These are phyloP conservation scores for Umimayanthus kanabou DNA, from an alignment of 92 coral and sea anemone genomes.

Conservation along the genomic window DNA sequence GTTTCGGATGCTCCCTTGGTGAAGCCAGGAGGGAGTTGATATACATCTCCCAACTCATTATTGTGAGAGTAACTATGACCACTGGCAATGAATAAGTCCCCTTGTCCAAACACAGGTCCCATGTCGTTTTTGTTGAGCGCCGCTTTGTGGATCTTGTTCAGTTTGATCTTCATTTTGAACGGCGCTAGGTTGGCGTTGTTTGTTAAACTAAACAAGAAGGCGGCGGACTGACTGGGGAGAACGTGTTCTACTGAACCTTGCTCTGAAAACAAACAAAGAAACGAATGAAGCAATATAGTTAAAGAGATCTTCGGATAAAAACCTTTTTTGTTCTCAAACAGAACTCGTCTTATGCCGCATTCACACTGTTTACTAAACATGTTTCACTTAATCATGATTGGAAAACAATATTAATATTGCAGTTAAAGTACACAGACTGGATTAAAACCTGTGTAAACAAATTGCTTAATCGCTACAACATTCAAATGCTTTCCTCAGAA, in stretches of 20 bases:
- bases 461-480: too few relatives aligned
- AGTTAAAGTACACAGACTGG: too few relatives aligned
- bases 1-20: not conserved
- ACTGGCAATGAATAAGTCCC: not conserved
- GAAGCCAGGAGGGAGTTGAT: conserved; percentile 18
- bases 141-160: not conserved
- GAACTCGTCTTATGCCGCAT: too few relatives aligned
- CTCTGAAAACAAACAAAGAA: not conserved
- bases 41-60: not conserved
- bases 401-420: too few relatives aligned
- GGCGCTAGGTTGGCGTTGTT: conserved; percentile 19
- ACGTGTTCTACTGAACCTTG: too few relatives aligned
- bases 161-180: conserved; percentile 35
- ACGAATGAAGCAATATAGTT: too few relatives aligned
- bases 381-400: too few relatives aligned
- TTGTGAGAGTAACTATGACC: not conserved
- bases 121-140: not conserved
- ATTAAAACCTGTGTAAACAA: too few relatives aligned
- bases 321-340: too few relatives aligned
- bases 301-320: too few relatives aligned
- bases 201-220: conserved; percentile 29
- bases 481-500: too few relatives aligned
- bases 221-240: not conserved
- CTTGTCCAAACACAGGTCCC: conserved; percentile 21
- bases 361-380: too few relatives aligned